These are phyloP conservation scores for Eristalis arbustorum DNA, from an alignment of 2,888 invertebrate genomes.

Conservation along the genomic window DNA sequence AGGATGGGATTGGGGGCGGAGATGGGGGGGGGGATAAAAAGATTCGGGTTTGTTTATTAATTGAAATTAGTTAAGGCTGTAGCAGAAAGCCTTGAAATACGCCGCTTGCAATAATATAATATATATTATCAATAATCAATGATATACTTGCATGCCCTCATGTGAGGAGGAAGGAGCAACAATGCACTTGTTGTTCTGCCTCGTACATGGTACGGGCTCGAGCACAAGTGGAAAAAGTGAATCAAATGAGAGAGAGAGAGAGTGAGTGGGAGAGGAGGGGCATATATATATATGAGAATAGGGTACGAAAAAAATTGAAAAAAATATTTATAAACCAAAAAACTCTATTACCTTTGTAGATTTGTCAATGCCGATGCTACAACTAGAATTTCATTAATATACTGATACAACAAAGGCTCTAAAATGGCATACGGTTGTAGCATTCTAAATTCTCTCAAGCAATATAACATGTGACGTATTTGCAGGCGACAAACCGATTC, in stretches of 20 bases:
- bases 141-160: slow-evolving; percentile 6
- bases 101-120: slow-evolving; percentile 38
- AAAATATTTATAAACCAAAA: background rate
- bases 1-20: too few species aligned
- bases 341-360: slow-evolving; percentile 75
- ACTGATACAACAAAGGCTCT: slow-evolving; percentile 76
- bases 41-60: background rate
- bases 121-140: slow-evolving; percentile 40
- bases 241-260: background rate
- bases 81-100: background rate
- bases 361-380: slow-evolving; percentile 78
- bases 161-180: background rate
- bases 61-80: slow-evolving; percentile 1
- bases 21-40: background rate
- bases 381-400: slow-evolving; percentile 78
- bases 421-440: slow-evolving; percentile 76
- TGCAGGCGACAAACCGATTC: slow-evolving; percentile 77
- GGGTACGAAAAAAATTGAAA: background rate
- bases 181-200: background rate
- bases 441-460: slow-evolving; percentile 77
- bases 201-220: background rate
- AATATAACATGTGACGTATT: slow-evolving; percentile 76
- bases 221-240: background rate
- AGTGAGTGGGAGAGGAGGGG: background rate
- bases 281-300: background rate